Evolutionary conservation across 2,113 vertebrate genomes (phyloP), one percentile per base, ranked within the genome.

Genomic region (Campylorhamphus procurvoides): DNA sequence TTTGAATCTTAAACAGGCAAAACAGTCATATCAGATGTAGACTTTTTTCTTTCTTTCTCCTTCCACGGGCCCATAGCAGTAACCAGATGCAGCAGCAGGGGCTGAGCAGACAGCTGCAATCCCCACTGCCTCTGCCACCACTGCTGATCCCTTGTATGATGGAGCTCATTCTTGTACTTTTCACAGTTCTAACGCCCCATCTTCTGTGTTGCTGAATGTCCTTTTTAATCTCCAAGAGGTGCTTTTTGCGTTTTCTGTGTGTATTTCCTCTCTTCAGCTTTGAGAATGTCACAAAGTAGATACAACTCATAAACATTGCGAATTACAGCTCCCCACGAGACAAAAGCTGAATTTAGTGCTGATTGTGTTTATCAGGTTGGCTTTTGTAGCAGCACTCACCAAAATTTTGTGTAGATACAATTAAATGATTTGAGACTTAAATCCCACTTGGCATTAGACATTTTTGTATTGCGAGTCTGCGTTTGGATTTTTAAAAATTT

Each of bases 1-100:
- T 77, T 55, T 74, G 74, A 81, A 90, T 84, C 87, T 85, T 79
- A 49, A 93, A 55, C 44, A 90, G 93, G 83, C 79, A 93, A 60
- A 66, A 50, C 82, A 80, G 47, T 67, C 52, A 11, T 49, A 86
- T 68, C 76, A 83, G 47, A 28, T 37, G 49, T 7, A 81, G 46
- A 3, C 22, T 12, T 63, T 47, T 62, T 66, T 47, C 68, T 62
- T 62, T 47, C 71, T 29, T 72, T 6, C 31, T n/a, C 33, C 80
- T 84, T 90, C 80, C 69, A 40, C 13, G n/a, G 56, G 83, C 92
- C 62, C 27, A 9, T 52, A 87, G 46, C 76, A 80, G 39, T 76
- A 75, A 75, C 44, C 92, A 91, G 78, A 66, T 71, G 64, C 20
- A 52, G 84, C 5, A 71, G 87, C 47, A 44, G 56, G 31, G 66